phyloP scores from a whole-genome alignment of 2,113 vertebrate species.

The Enhydra lutris region DNA sequence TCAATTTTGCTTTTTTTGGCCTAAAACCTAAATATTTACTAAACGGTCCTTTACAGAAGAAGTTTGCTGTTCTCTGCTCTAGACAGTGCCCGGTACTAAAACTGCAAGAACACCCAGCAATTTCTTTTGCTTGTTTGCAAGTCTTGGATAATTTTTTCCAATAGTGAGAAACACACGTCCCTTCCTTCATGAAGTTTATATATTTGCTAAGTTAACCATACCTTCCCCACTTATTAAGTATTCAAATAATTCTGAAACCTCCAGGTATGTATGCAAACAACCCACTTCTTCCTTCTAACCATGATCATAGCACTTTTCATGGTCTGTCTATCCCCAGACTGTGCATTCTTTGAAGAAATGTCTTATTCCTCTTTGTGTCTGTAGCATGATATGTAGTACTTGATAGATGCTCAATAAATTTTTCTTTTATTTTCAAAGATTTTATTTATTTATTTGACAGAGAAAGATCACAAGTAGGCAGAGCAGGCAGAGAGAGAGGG shows the following conservation, averaged over 20 bases:
- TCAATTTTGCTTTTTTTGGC: neutral
- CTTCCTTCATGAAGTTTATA: neutral
- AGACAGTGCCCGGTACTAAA: neutral
- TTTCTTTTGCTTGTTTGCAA: neutral
- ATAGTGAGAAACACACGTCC: neutral
- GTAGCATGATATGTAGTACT: neutral
- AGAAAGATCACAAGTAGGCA: no score
- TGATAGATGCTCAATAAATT: neutral
- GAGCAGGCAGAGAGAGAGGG: no score
- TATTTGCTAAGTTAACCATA: neutral
- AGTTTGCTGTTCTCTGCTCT: neutral
- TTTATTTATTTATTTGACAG: no score
- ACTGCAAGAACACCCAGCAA: neutral
- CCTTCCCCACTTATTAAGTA: neutral
- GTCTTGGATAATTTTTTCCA: neutral
- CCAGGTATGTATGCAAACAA: neutral
- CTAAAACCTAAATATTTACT: neutral
- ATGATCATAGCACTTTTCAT: neutral
- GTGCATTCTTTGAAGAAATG: neutral
- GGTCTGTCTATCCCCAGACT: neutral
- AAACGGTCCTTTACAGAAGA: neutral
- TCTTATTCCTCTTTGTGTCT: neutral
- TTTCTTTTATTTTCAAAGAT: neutral
- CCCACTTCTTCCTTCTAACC: neutral
- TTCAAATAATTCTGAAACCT: neutral